phyloP scores from a whole-genome alignment of 2,113 vertebrate genomes.

The Cyanoramphus novaezelandiae region DNA sequence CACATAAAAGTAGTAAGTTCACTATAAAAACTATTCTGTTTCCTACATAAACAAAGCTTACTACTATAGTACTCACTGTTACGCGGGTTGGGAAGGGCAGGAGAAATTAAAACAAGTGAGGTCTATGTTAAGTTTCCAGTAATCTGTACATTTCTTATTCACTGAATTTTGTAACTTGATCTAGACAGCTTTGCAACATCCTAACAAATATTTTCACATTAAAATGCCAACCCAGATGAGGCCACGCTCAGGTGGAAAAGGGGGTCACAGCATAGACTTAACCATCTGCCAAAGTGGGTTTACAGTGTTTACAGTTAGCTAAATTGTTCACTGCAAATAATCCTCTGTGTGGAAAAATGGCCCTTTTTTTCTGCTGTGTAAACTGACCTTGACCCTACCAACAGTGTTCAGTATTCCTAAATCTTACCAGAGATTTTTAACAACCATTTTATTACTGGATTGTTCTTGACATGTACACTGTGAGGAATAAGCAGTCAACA shows the following conservation, averaged over 20 bases:
- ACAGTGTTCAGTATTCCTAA: not conserved
- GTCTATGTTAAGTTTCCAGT: not conserved
- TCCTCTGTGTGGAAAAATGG: not conserved
- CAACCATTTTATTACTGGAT: not conserved
- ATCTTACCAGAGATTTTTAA: slow-evolving; percentile 1
- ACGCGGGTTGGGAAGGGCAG: not conserved
- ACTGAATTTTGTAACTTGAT: not conserved
- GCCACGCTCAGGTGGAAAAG: not conserved
- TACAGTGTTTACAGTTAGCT: not conserved
- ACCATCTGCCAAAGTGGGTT: slow-evolving; percentile 45
- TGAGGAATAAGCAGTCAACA: not conserved
- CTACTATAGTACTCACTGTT: not conserved
- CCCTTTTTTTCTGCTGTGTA: not conserved
- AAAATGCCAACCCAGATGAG: not conserved
- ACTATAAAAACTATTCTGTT: not conserved
- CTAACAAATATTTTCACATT: slow-evolving; percentile 5
- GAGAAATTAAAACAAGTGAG: not conserved
- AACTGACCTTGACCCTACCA: slow-evolving; percentile 1
- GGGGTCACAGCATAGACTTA: slow-evolving; percentile 2
- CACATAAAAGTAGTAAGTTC: not conserved
- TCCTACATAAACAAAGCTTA: not conserved
- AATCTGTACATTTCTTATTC: not conserved
- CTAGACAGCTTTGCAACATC: not conserved
- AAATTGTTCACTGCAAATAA: slow-evolving; percentile 50
- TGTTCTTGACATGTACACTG: not conserved